phyloP scores from a whole-genome alignment of 1,140 invertebrate genomes.

The Drosophila insularis region DNA sequence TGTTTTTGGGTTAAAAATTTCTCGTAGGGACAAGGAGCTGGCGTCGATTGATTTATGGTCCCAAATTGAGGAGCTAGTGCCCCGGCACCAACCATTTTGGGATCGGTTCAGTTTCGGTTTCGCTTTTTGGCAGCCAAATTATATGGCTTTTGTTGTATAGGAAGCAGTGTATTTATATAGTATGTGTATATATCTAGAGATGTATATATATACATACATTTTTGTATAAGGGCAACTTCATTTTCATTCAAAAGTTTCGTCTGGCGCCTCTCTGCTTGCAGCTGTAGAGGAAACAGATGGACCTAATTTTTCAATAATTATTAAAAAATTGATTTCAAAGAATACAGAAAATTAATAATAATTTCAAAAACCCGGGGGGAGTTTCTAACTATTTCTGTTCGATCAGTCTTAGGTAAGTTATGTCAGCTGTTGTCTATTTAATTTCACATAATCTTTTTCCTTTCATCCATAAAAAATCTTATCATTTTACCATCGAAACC shows the following conservation, averaged over 20 bases:
- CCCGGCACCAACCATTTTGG: conserved; percentile 20
- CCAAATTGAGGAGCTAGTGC: conserved; percentile 66
- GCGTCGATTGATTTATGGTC: conserved; percentile 74
- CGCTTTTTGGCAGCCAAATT: conserved; percentile 25
- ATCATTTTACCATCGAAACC: conserved; percentile 55
- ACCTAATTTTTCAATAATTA: conserved; percentile 78
- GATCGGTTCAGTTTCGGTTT: conserved; percentile 8
- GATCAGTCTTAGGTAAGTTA: background rate
- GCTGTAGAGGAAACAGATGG: conserved; percentile 72
- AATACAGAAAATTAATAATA: conserved; percentile 1
- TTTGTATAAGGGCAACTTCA: conserved; percentile 40
- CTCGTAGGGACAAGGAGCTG: conserved; percentile 46
- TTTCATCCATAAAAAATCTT: background rate
- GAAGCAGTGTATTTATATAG: conserved; percentile 27
- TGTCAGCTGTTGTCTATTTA: background rate
- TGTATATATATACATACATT: background rate
- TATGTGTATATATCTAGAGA: background rate
- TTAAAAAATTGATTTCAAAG: conserved; percentile 58
- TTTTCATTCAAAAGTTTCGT: conserved; percentile 53
- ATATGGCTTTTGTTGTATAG: conserved; percentile 22
- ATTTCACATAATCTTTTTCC: background rate
- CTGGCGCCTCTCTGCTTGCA: conserved; percentile 24
- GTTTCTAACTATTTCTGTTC: too few species aligned
- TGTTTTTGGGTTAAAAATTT: conserved; percentile 32
- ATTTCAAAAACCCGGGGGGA: background rate